Percentiles rank a stretch among this genome's conserved stretches.
Conservation (phyloP, 2,113 vertebrate species). For the Nesospiza acunhae region DNA sequence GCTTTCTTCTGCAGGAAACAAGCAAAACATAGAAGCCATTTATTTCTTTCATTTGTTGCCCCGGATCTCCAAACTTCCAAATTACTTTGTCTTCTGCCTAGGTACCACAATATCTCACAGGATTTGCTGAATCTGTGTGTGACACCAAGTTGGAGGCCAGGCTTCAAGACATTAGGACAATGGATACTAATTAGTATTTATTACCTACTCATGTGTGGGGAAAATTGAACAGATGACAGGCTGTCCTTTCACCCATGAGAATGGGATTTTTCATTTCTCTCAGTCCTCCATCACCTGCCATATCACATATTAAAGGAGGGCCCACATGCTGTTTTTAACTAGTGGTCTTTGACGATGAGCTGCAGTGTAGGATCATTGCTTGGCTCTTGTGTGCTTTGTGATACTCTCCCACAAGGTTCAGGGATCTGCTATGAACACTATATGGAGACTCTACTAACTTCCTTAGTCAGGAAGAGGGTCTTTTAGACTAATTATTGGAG, state of each 20-base stretch:
- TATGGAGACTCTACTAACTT: background rate
- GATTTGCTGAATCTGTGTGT: background rate
- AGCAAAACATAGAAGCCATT: slow-evolving; percentile 23
- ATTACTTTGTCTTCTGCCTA: background rate
- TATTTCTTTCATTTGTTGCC: slow-evolving; percentile 56
- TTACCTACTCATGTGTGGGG: slow-evolving; percentile 5
- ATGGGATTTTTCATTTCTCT: background rate
- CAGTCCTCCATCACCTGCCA: background rate
- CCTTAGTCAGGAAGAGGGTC: background rate
- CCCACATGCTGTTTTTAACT: background rate
- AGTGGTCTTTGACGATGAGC: background rate
- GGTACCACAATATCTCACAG: background rate
- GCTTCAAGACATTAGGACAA: slow-evolving; percentile 11
- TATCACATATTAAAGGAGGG: background rate
- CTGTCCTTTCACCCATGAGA: slow-evolving; percentile 28
- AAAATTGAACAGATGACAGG: slow-evolving; percentile 21
- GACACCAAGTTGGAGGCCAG: slow-evolving; percentile 16
- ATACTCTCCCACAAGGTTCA: background rate
- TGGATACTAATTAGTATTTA: slow-evolving; percentile 45
- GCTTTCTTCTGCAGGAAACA: slow-evolving; percentile 53
- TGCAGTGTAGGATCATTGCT: background rate
- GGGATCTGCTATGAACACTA: background rate
- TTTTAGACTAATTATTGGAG: slow-evolving; percentile 21
- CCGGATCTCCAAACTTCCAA: slow-evolving; percentile 1
- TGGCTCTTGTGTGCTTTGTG: background rate